Percentiles rank a stretch among this genome's conserved stretches.
Evolutionary conservation across 1,140 invertebrate species (phyloP).

Genomic region (Geopemphigus sp.): DNA sequence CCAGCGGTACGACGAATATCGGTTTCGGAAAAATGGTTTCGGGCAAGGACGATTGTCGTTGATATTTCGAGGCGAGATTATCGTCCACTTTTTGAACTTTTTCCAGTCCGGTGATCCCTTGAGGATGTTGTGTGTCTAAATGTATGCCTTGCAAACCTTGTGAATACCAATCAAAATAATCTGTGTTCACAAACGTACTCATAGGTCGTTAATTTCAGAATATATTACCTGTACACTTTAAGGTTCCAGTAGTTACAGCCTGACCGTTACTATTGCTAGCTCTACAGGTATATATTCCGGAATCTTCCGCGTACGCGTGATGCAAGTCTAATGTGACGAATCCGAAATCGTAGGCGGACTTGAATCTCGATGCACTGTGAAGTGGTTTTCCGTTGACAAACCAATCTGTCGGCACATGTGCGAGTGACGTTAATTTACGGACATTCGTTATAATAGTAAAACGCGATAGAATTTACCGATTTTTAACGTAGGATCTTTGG

Average conservation of each 20-base stretch:
- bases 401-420: slow-evolving; percentile 65
- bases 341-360: slow-evolving; percentile 85
- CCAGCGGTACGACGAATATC: slow-evolving; percentile 79
- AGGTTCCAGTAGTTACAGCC: slow-evolving; percentile 81
- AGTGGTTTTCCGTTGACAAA: slow-evolving; percentile 82
- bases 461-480: slow-evolving; percentile 59
- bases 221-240: slow-evolving; percentile 68
- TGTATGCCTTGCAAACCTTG: slow-evolving; percentile 70
- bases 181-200: neutral
- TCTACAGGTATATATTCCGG: slow-evolving; percentile 85
- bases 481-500: slow-evolving; percentile 89
- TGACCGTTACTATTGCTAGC: slow-evolving; percentile 88
- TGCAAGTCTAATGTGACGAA: slow-evolving; percentile 80
- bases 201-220: neutral
- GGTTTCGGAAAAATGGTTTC: slow-evolving; percentile 82
- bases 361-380: slow-evolving; percentile 75
- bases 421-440: neutral
- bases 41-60: slow-evolving; percentile 64
- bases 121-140: slow-evolving; percentile 85
- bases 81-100: slow-evolving; percentile 82
- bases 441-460: slow-evolving; percentile 10
- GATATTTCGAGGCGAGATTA: slow-evolving; percentile 68
- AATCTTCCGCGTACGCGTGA: slow-evolving; percentile 81
- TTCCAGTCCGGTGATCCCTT: slow-evolving; percentile 79
- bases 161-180: neutral